Base-by-base conservation (phyloP, 2,113 vertebrate species). In the Bujurquina vittata region DNA sequence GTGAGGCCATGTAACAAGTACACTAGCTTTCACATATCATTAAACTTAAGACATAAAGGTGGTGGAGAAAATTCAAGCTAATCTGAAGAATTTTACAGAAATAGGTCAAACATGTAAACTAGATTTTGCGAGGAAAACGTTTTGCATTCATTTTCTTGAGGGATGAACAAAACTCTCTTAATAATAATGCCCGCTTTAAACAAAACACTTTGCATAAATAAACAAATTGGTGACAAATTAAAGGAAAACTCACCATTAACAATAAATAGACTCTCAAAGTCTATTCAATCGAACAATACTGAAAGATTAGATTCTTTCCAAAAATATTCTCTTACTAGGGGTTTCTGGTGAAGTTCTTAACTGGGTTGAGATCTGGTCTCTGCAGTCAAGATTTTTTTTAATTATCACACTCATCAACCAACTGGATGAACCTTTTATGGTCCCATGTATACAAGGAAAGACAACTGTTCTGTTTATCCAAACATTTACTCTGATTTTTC, bases 1-100 rank as follows among this genome's bases (percentile, higher is more conserved):
- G 60, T 80, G 73, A 43, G 90, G 92, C 93, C 94, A 88, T 86
- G 89, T 90, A 82, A 93, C 26, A 94, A 69, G 67, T 90, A 87
- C 37, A 81, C 90, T 90, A 86, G 63, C 80, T 75, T 87, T 59
- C 33, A 87, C 61, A 77, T 72, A 92, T 81, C 14, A 92, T 7
- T 75, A 85, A 85, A 54, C 23, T 40, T 52, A 75, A 69, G n/a
- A 83, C 56, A 65, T 49, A 77, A 67, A 35, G 15, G 4, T 23
- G n/a, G 29, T 69, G 73, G 29, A 69, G 60, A 61, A 83, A 79
- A 69, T 7, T 60, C 12, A 81, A 75, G 22, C 8, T 67, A 43
- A 63, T 29, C n/a, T 62, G 14, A 76, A 8, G 59, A 46, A 10
- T 58, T 81, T 72, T 69, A 67, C 37, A 75, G 14, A n/a, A 63